These are phyloP conservation scores for Morone chrysops DNA, from an alignment of 2,113 vertebrate genomes.

Conservation along the genomic window DNA sequence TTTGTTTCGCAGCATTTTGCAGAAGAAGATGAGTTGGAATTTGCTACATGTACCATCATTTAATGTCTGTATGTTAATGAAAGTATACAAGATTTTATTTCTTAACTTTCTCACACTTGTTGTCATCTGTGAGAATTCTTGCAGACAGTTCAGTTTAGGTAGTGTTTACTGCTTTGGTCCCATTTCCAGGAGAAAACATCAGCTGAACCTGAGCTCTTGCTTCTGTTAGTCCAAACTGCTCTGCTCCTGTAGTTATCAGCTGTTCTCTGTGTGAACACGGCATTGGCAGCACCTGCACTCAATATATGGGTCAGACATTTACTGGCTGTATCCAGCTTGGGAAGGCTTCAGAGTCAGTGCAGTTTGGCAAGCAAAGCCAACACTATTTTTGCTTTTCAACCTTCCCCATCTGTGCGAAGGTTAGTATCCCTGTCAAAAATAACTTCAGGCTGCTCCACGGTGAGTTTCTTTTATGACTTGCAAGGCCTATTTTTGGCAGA, in stretches of 20 bases:
- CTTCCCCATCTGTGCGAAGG: slow-evolving; percentile 49
- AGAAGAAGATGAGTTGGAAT: not conserved
- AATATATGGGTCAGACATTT: slow-evolving; percentile 69
- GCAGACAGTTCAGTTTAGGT: not conserved
- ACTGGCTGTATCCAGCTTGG: slow-evolving; percentile 35
- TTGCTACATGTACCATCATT: not conserved
- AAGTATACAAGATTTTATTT: not conserved
- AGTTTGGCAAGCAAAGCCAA: slow-evolving; percentile 45
- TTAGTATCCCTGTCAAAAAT: slow-evolving; percentile 73
- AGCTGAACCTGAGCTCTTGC: not conserved
- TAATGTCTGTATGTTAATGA: not conserved
- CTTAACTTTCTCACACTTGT: not conserved
- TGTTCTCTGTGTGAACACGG: slow-evolving; percentile 43
- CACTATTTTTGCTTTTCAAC: slow-evolving; percentile 64
- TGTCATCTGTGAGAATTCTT: not conserved
- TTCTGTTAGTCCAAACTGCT: slow-evolving; percentile 14
- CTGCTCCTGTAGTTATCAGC: slow-evolving; percentile 49
- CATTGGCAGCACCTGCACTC: slow-evolving; percentile 52
- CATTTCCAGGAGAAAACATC: slow-evolving; percentile 30
- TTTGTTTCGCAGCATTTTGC: not conserved
- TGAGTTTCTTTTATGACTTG: slow-evolving; percentile 31
- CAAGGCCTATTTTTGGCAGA: slow-evolving; percentile 53
- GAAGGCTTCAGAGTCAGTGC: slow-evolving; percentile 31
- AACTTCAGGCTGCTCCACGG: slow-evolving; percentile 33
- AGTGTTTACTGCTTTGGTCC: slow-evolving; percentile 27